phyloP scores from a whole-genome alignment of 1,140 invertebrate genomes.

The Metaphire vulgaris region DNA sequence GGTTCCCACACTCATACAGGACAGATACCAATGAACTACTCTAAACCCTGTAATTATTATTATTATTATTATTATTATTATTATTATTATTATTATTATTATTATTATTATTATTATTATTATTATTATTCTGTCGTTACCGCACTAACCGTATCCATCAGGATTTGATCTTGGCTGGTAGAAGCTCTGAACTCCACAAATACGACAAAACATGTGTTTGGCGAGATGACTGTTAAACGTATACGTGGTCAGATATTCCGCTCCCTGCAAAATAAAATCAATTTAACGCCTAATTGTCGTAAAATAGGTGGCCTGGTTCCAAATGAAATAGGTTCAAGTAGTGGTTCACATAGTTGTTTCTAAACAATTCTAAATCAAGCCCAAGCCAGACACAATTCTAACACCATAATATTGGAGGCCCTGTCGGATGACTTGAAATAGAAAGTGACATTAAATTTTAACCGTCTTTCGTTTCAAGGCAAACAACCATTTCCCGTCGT shows the following conservation, averaged over 20 bases:
- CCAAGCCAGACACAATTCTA: too few relatives aligned
- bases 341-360: too few relatives aligned
- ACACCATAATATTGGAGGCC: too few relatives aligned
- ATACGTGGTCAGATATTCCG: conserved; percentile 54
- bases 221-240: conserved; percentile 56
- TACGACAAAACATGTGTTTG: conserved; percentile 57
- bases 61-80: neutral
- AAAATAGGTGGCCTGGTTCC: too few relatives aligned
- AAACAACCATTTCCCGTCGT: too few relatives aligned
- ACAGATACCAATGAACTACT: neutral
- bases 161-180: conserved; percentile 57
- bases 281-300: conserved; percentile 12
- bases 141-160: conserved; percentile 48
- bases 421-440: too few relatives aligned
- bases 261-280: conserved; percentile 40
- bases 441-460: too few relatives aligned
- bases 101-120: neutral
- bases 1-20: too few relatives aligned
- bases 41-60: neutral
- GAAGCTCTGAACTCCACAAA: conserved; percentile 57
- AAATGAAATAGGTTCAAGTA: too few relatives aligned
- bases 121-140: too few relatives aligned
- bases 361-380: too few relatives aligned
- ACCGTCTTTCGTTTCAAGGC: too few relatives aligned
- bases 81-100: neutral